phyloP scores from a whole-genome alignment of 1,140 invertebrate genomes.

The Diachasma alloeum region DNA sequence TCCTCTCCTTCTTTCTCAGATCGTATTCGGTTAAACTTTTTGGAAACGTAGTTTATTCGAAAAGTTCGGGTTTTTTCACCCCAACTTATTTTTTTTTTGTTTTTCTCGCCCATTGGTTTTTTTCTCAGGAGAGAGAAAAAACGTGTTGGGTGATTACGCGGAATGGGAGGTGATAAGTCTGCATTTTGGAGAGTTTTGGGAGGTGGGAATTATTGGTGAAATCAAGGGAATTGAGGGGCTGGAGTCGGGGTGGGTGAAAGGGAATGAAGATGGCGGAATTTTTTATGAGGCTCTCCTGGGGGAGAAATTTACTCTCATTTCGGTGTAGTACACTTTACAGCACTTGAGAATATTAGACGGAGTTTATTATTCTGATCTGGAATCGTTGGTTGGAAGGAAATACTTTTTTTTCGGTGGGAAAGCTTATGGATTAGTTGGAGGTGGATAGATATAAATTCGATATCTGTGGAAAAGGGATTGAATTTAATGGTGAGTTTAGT shows the following conservation, averaged over 20 bases:
- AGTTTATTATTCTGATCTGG: neutral
- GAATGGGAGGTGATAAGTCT: neutral
- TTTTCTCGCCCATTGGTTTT: neutral
- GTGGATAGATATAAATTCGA: too few species aligned
- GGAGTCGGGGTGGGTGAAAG: neutral
- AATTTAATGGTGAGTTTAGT: too few species aligned
- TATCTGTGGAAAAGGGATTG: too few species aligned
- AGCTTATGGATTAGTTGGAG: too few species aligned
- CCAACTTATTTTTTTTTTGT: neutral
- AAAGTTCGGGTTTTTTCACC: neutral
- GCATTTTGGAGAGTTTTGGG: neutral
- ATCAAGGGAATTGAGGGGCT: neutral
- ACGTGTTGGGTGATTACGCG: neutral
- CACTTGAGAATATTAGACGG: neutral
- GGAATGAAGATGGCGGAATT: neutral
- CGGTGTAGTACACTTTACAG: neutral
- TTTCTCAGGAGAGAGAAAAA: neutral
- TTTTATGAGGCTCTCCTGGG: neutral
- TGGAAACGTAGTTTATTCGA: neutral
- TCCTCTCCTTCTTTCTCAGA: constrained; percentile 2
- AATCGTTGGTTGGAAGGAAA: neutral
- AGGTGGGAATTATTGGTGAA: neutral
- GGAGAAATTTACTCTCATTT: neutral
- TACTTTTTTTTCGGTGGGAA: neutral
- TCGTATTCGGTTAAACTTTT: constrained; percentile 5